Evolutionary conservation across 1,140 invertebrate genomes (phyloP).

Genomic region (Mizuhopecten yessoensis): DNA sequence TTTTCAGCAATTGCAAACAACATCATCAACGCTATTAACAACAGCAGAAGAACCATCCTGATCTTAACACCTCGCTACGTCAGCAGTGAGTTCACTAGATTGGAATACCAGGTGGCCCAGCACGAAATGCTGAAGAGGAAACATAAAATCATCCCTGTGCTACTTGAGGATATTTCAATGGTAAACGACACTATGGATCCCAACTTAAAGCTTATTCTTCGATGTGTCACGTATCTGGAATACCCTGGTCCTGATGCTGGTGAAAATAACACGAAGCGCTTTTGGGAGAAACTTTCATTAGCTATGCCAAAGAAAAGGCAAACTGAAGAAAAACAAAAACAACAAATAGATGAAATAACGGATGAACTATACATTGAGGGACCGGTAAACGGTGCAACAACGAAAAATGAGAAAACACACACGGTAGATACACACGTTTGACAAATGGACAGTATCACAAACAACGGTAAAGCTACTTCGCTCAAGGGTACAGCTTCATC

Average conservation of each 20-base stretch:
- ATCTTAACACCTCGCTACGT: slow-evolving; percentile 71
- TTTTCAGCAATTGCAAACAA: slow-evolving; percentile 74
- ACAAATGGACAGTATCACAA: too few relatives aligned
- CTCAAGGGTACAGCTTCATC: too few relatives aligned
- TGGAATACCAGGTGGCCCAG: slow-evolving; percentile 77
- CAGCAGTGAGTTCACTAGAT: slow-evolving; percentile 73
- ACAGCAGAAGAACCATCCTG: slow-evolving; percentile 73
- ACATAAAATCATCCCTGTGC: slow-evolving; percentile 76
- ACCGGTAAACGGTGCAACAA: too few relatives aligned
- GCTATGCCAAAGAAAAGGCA: slow-evolving; percentile 72
- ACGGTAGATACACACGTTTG: too few relatives aligned
- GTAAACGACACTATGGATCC: slow-evolving; percentile 65
- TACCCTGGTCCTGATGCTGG: slow-evolving; percentile 63
- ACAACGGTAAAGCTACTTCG: too few relatives aligned
- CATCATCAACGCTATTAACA: slow-evolving; percentile 72
- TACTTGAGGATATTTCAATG: slow-evolving; percentile 70
- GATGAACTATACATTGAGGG: neutral
- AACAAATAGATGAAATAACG: neutral
- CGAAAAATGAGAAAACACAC: too few relatives aligned
- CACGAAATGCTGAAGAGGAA: slow-evolving; percentile 74
- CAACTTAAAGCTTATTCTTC: slow-evolving; percentile 72
- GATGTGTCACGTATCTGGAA: slow-evolving; percentile 73
- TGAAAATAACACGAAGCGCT: slow-evolving; percentile 66
- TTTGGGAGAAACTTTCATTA: slow-evolving; percentile 72
- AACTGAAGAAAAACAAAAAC: neutral